Conservation (phyloP, 2,797 vertebrate genomes). For the Eulemur coronatus region DNA sequence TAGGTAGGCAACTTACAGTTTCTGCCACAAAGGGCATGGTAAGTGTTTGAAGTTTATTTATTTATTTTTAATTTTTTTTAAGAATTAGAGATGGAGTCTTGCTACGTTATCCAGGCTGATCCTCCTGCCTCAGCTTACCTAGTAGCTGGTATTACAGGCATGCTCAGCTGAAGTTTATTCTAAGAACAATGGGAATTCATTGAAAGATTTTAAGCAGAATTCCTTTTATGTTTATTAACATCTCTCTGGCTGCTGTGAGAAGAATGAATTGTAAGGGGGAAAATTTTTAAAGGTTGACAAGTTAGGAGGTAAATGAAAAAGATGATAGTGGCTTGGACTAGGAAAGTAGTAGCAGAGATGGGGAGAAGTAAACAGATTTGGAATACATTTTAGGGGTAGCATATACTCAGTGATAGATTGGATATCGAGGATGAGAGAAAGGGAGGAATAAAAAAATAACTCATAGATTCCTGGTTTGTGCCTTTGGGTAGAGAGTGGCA, state of each 20-base stretch:
- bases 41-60: constrained; percentile 35
- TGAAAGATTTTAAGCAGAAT: not conserved
- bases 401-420: not conserved
- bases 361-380: constrained; percentile 4
- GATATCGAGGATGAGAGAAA: constrained; percentile 9
- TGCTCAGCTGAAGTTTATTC: constrained; percentile 19
- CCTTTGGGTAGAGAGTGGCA: not conserved
- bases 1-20: not conserved
- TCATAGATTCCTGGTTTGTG: not conserved
- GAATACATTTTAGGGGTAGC: not conserved
- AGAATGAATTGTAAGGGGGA: not conserved
- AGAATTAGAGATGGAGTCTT: not conserved
- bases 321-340: not conserved
- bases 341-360: not conserved
- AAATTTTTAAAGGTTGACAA: not conserved
- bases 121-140: not conserved
- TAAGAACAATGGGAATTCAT: constrained; percentile 2
- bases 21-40: not conserved
- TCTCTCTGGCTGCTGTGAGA: not conserved
- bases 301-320: not conserved
- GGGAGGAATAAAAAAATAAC: not conserved
- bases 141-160: not conserved
- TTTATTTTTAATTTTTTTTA: not conserved
- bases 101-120: not conserved
- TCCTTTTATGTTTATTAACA: constrained; percentile 18